Evolutionary conservation across 2,888 invertebrate species (phyloP), one percentile per base, ranked within the genome.

Genomic region (Melanostoma mellinum): DNA sequence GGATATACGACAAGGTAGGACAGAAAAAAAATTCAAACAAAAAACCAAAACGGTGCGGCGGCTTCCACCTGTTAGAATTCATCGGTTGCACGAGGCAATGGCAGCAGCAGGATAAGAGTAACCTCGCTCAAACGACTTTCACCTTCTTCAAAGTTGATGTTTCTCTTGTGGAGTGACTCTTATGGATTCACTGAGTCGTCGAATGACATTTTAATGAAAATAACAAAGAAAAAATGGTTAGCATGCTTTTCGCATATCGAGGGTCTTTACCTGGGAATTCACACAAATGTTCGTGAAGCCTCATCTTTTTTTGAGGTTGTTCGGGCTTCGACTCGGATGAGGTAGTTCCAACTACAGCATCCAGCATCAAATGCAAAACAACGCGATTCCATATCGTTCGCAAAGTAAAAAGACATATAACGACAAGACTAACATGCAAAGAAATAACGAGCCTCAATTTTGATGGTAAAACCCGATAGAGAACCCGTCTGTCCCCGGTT

Each of bases 11-110:
- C 71, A 68, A 46, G 33, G 42, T n/a, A 48, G 20, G 40, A 10
- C n/a, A 42, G 32, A 9, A 3, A 4, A n/a, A 1, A 10, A 38
- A 61, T 10, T 33, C 32, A 33, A 35, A 30, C 56, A 44, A 35
- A 67, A 8, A 44, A 3, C 8, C 30, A 40, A 30, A 3, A n/a
- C n/a, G 20, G 20, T 10, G 4, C 32, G 36, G 60, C 68, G 72
- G 63, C 42, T 73, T 68, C 63, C 73, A 82, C 82, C 82, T 82
- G 82, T 82, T 82, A 82, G 82, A 82, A 77, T 72, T 3, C 61
- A 56, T 63, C 48, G 38, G 56, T 56, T 61, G 77, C 82, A 82
- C 73, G 67, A 72, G 30, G 10, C 10, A 9, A 72, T 61, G 52
- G 46, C 58, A 53, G 60, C 9, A 60, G 60, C 38, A 68, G 48